Conservation (phyloP, 2,113 vertebrate species). For the Brachionichthys hirsutus region DNA sequence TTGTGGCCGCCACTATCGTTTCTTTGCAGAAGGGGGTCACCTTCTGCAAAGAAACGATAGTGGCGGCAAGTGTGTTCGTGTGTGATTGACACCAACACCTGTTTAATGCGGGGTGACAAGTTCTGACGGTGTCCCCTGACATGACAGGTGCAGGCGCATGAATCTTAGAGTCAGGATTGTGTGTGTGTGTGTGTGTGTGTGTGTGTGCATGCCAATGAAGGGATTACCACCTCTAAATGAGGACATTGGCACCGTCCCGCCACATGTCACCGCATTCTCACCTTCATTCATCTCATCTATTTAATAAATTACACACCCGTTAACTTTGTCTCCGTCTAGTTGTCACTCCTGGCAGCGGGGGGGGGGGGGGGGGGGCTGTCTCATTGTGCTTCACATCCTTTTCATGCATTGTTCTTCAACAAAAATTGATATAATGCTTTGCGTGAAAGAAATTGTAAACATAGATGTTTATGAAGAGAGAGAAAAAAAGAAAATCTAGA, state of each 20-base stretch:
- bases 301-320: constrained; percentile 6
- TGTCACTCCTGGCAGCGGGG: not conserved
- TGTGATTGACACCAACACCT: constrained; percentile 32
- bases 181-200: not conserved
- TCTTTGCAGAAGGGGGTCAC: too few species aligned
- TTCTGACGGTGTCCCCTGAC: constrained; percentile 20
- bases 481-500: too few species aligned
- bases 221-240: constrained; percentile 57
- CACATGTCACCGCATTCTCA: constrained; percentile 19
- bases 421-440: too few species aligned
- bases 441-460: too few species aligned
- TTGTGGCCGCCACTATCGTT: too few species aligned
- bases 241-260: constrained; percentile 41
- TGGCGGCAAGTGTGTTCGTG: not conserved
- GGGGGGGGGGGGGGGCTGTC: too few species aligned
- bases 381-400: too few species aligned
- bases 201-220: constrained; percentile 4
- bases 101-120: constrained; percentile 16
- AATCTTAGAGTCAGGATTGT: not conserved
- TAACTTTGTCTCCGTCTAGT: not conserved
- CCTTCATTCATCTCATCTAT: constrained; percentile 6
- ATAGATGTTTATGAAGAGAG: too few species aligned
- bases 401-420: too few species aligned
- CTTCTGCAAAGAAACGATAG: too few species aligned
- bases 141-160: constrained; percentile 26